Evolutionary conservation across 2,113 vertebrate species (phyloP).

Genomic region (Strix uralensis): DNA sequence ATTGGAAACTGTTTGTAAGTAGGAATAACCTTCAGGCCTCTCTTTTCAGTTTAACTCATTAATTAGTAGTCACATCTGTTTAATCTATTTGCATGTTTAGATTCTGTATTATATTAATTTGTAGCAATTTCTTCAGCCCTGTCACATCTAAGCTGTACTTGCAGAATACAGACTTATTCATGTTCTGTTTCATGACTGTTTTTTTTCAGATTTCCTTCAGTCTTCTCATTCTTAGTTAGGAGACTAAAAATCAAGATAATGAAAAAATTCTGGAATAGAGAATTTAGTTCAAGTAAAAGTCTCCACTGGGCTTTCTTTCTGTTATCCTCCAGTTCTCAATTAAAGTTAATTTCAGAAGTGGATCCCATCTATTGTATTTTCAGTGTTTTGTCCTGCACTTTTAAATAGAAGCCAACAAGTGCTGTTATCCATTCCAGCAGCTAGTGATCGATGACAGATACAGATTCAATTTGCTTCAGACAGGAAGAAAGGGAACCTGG

Average conservation of each 20-base stretch:
- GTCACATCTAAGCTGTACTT: neutral
- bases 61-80: neutral
- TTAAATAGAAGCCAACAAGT: neutral
- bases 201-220: neutral
- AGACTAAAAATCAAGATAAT: neutral
- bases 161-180: neutral
- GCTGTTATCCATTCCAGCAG: neutral
- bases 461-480: constrained; percentile 1
- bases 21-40: neutral
- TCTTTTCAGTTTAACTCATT: constrained; percentile 6
- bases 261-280: neutral
- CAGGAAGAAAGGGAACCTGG: constrained; percentile 11
- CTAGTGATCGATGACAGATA: neutral
- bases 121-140: neutral
- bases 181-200: neutral
- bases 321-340: neutral
- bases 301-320: neutral
- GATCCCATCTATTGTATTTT: neutral
- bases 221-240: neutral
- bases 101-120: neutral
- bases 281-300: neutral
- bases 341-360: neutral
- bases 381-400: neutral
- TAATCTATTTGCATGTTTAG: constrained; percentile 6
- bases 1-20: neutral